Percentiles rank a stretch among this genome's conserved stretches.
These are phyloP conservation scores for Ctena decussata DNA, from an alignment of 2,888 invertebrate genomes.

Conservation along the genomic window DNA sequence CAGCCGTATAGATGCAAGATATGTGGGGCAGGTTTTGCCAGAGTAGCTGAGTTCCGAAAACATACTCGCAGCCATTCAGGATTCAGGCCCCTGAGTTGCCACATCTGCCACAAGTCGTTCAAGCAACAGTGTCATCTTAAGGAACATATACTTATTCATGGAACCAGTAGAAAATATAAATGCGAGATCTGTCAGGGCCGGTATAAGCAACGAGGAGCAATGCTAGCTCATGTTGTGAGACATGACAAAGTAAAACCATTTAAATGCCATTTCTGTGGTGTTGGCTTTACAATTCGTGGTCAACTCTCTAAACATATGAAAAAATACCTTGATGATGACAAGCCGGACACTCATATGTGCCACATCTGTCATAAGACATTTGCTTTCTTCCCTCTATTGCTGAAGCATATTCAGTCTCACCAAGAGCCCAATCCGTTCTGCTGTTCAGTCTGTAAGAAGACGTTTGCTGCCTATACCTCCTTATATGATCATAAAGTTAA, in stretches of 20 bases:
- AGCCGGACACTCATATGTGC: constrained; percentile 38
- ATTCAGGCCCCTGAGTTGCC: constrained; percentile 56
- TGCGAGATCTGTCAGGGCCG: constrained; percentile 48
- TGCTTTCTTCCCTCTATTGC: constrained; percentile 44
- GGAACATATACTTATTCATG: constrained; percentile 52
- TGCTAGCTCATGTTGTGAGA: constrained; percentile 47
- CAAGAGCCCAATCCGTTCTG: constrained; percentile 54
- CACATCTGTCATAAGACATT: constrained; percentile 56
- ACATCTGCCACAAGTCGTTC: constrained; percentile 54
- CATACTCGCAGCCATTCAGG: constrained; percentile 61
- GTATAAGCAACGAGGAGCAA: constrained; percentile 56
- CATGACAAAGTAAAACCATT: constrained; percentile 63
- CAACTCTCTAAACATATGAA: constrained; percentile 59
- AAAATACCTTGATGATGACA: constrained; percentile 24
- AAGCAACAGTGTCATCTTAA: constrained; percentile 61
- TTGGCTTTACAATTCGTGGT: constrained; percentile 53
- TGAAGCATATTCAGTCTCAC: constrained; percentile 59
- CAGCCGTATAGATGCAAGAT: constrained; percentile 62
- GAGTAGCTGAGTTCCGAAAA: constrained; percentile 59
- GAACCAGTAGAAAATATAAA: constrained; percentile 32
- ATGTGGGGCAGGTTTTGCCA: constrained; percentile 62
- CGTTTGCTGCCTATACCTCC: constrained; percentile 48
- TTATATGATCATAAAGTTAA: constrained; percentile 59
- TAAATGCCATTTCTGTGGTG: constrained; percentile 61
- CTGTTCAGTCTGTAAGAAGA: constrained; percentile 43